Base-by-base conservation (phyloP, 2,113 vertebrate species). In the Nesoenas mayeri region DNA sequence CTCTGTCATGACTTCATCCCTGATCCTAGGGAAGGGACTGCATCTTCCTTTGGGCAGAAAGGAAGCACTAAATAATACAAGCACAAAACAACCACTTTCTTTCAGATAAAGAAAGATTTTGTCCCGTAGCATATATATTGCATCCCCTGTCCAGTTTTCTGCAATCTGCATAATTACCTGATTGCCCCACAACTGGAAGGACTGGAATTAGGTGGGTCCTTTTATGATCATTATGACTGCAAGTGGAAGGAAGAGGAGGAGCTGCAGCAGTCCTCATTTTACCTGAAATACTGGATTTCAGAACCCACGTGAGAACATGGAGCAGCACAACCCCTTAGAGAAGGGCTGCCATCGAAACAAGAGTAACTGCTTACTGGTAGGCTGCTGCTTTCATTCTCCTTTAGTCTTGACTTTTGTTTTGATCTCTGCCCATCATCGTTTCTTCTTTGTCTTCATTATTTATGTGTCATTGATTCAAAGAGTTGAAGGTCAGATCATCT, bases 201-300 rank as follows among this genome's bases (percentile, higher is more conserved):
- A 93, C 94, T 89, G 93, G 96, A 95, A 95, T 75, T 81, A 95
- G 80, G 83, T 92, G 89, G n/a, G 34, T 92, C 73, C 69, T 85
- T 89, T 89, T 57, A 75, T 50, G 44, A 81, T 91, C 73, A 75
- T 56, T 87, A 87, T 82, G 84, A 91, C 81, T 91, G 57, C 36
- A 78, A 86, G 29, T 8, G 71, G 79, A 84, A 93, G 91, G 91
- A 94, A 79, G 95, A 93, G 93, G 79, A 93, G 84, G 89, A 95
- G 89, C 57, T 87, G 61, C 69, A 92, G 40, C 70, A 89, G 38
- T 64, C 31, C 73, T 75, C 38, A 94, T 96, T 95, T 97, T 79
- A 81, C 38, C 50, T 77, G 14, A 95, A 93, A 92, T 87, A 86
- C 60, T 84, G 61, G 48, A 79, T 12, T 69, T 79, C 20, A 26